These are phyloP conservation scores for Ia io DNA, from an alignment of 2,113 vertebrate species.

Conservation along the genomic window DNA sequence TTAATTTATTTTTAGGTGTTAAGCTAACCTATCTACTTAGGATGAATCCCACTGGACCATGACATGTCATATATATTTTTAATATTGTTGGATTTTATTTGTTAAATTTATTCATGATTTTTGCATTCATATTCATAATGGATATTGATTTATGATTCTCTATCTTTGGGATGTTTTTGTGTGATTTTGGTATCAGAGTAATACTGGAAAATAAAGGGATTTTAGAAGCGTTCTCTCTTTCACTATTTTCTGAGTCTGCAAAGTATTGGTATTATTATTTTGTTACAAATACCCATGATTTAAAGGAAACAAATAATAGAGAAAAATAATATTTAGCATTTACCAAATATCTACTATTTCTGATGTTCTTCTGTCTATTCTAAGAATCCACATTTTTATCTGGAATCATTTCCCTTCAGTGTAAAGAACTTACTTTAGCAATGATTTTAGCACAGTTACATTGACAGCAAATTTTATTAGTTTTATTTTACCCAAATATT, in stretches of 20 bases:
- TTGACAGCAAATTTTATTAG: not conserved
- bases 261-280: not conserved
- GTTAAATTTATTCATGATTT: not conserved
- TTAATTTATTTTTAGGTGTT: not conserved
- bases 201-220: not conserved
- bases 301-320: not conserved
- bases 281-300: not conserved
- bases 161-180: not conserved
- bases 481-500: not conserved
- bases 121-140: not conserved
- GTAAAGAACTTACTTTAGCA: not conserved
- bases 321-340: not conserved
- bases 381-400: not conserved
- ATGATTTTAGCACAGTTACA: not conserved
- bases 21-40: not conserved
- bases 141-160: not conserved
- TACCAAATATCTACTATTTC: not conserved
- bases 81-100: not conserved
- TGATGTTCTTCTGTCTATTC: not conserved
- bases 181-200: not conserved
- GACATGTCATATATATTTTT: not conserved
- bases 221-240: not conserved
- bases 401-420: not conserved
- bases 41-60: not conserved
- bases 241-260: not conserved